Percentiles rank a stretch among this genome's conserved stretches.
phyloP scores from a whole-genome alignment of 2,888 invertebrate species.

The Anaspis maculata region DNA sequence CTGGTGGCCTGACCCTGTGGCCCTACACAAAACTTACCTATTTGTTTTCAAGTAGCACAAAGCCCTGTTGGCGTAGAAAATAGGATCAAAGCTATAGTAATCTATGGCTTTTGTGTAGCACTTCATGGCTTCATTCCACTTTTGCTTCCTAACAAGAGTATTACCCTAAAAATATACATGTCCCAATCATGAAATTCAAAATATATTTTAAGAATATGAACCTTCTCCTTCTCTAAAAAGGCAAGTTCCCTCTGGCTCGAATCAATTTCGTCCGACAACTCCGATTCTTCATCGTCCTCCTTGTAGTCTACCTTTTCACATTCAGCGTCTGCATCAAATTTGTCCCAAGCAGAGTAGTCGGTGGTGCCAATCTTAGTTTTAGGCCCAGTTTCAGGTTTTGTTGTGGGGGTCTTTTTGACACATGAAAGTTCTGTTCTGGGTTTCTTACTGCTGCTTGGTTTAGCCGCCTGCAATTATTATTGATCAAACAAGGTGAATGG shows the following conservation, averaged over 20 bases:
- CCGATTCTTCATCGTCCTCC: conserved; percentile 40
- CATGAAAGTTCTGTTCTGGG: too few species aligned
- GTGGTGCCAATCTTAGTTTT: conserved; percentile 24
- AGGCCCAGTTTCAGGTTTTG: conserved; percentile 8
- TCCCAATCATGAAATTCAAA: conserved; percentile 6
- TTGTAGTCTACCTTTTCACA: conserved; percentile 54
- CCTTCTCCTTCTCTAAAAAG: conserved; percentile 61
- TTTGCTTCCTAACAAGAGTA: conserved; percentile 62
- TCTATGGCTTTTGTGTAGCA: conserved; percentile 86
- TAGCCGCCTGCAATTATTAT: too few species aligned
- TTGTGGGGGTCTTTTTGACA: too few species aligned
- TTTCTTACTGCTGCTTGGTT: conserved; percentile 8
- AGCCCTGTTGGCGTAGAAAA: conserved; percentile 82
- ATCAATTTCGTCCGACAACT: conserved; percentile 47
- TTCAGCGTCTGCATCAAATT: conserved; percentile 67
- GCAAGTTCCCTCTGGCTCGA: conserved; percentile 54
- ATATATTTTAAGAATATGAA: too few species aligned
- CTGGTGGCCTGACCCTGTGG: too few species aligned
- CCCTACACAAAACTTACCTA: too few species aligned
- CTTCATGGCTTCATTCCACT: conserved; percentile 78
- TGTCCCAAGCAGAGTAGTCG: conserved; percentile 70
- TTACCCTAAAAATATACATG: conserved; percentile 59
- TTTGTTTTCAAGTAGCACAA: conserved; percentile 76
- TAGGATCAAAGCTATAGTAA: conserved; percentile 65
- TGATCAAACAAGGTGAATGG: too few species aligned